Percentiles rank a stretch among this genome's conserved stretches.
Evolutionary conservation across 2,888 invertebrate species (phyloP).

Genomic region (Helicoverpa assulta): DNA sequence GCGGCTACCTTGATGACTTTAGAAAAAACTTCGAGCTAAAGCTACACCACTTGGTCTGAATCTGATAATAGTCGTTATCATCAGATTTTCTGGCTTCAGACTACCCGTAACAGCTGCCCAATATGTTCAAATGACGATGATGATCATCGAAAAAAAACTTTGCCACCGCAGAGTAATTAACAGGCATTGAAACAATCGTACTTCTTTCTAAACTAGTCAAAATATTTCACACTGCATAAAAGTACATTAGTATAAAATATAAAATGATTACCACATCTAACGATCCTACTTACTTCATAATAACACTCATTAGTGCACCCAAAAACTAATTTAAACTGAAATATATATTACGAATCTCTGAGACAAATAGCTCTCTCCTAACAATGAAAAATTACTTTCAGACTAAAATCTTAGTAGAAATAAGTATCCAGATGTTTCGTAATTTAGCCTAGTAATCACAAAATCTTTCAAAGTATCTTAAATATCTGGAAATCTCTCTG

Average conservation of each 20-base stretch:
- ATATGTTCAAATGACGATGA: no score
- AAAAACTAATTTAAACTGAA: slow-evolving; percentile 37
- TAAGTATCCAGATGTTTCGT: slow-evolving; percentile 36
- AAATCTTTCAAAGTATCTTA: slow-evolving; percentile 47
- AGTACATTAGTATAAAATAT: not conserved
- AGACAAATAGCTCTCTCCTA: slow-evolving; percentile 24
- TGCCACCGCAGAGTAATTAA: no score
- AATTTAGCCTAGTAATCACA: slow-evolving; percentile 24
- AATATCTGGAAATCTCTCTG: slow-evolving; percentile 49
- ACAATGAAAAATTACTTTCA: slow-evolving; percentile 27
- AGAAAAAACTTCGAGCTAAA: no score
- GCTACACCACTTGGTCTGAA: no score
- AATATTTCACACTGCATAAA: not conserved
- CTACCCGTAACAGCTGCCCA: no score
- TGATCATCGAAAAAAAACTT: no score
- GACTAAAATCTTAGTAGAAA: slow-evolving; percentile 18
- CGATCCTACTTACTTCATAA: not conserved
- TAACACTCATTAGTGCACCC: slow-evolving; percentile 13
- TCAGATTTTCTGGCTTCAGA: no score
- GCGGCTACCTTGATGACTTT: no score
- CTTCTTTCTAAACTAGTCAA: not conserved
- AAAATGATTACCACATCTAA: not conserved
- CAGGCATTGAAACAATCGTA: not conserved
- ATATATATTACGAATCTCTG: slow-evolving; percentile 31
- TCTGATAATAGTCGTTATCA: no score